Conservation (phyloP, 2,797 vertebrate genomes). For the Falco cherrug region DNA sequence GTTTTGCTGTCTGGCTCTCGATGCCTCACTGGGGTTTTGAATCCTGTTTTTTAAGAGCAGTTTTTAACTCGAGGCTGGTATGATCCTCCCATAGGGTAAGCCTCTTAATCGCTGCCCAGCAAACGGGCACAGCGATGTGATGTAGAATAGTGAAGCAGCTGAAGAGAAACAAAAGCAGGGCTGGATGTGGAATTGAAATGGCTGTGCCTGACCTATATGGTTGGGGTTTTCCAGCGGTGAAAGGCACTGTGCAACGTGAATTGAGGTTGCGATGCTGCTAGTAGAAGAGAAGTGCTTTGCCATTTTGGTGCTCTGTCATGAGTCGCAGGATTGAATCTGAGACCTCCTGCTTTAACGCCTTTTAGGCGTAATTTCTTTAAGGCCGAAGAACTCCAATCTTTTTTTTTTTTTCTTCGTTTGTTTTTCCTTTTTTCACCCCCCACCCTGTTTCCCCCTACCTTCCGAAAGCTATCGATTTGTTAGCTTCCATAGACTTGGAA, state of each 20-base stretch:
- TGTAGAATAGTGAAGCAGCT: background rate
- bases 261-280: background rate
- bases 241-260: background rate
- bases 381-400: background rate
- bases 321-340: background rate
- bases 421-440: rapidly evolving
- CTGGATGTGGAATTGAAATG: background rate
- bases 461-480: background rate
- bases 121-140: background rate
- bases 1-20: background rate
- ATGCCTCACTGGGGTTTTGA: background rate
- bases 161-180: conserved; percentile 14
- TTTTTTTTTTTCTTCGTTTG: too few species aligned
- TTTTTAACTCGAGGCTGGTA: background rate
- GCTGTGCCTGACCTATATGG: background rate
- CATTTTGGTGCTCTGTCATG: background rate
- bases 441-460: rapidly evolving
- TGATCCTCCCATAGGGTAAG: background rate
- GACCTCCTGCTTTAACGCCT: too few species aligned
- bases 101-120: background rate
- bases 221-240: background rate
- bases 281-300: background rate
- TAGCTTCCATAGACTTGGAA: rapidly evolving
- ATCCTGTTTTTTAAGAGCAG: background rate
- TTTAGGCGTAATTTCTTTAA: background rate